A percentile compares a stretch with the other conserved stretches of the same genome.
phyloP scores from a whole-genome alignment of 2,888 invertebrate genomes.

The Tipula unca region DNA sequence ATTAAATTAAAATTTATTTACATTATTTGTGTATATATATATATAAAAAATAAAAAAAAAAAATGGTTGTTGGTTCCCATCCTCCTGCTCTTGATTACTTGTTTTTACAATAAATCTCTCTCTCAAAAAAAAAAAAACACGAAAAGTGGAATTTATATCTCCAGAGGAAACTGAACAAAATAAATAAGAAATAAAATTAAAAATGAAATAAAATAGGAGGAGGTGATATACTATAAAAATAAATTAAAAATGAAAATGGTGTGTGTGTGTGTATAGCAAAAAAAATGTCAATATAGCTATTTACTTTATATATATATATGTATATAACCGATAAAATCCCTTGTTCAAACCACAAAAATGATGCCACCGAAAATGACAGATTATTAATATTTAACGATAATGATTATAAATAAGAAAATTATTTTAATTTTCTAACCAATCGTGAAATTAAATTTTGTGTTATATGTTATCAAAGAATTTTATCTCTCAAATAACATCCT shows the following conservation, averaged over 20 bases:
- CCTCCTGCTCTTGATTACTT: neutral
- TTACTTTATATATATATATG: too few species aligned
- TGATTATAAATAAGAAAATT: constrained; percentile 17
- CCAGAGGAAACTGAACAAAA: constrained; percentile 14
- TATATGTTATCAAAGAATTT: neutral
- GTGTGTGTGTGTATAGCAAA: neutral
- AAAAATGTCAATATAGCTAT: constrained; percentile 17
- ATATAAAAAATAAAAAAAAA: neutral
- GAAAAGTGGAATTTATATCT: constrained; percentile 3
- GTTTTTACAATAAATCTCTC: constrained; percentile 9
- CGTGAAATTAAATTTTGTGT: constrained; percentile 16
- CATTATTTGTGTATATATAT: neutral
- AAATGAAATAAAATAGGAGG: neutral
- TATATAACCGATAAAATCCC: neutral
- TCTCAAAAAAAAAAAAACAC: neutral
- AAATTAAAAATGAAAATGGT: neutral
- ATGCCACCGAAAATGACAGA: neutral
- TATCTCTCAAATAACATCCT: neutral
- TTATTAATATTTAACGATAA: neutral
- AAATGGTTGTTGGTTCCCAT: neutral
- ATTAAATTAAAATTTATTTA: constrained; percentile 8
- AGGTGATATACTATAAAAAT: constrained; percentile 9
- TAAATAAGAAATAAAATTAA: constrained; percentile 14
- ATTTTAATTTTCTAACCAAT: constrained; percentile 18
- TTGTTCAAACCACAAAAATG: neutral